These are phyloP conservation scores for Penaeus indicus DNA, from an alignment of 1,140 invertebrate species.

Conservation along the genomic window DNA sequence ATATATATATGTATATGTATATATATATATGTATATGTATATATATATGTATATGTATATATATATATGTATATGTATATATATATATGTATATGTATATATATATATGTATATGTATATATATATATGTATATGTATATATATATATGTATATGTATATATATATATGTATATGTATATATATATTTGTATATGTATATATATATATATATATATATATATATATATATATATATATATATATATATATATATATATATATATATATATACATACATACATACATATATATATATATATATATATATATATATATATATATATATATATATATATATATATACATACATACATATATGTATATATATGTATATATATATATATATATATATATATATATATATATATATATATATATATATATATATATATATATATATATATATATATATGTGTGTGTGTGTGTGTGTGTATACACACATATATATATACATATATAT, in stretches of 20 bases:
- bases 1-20: conserved; percentile 16
- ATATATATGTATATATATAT: not conserved
- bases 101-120: not conserved
- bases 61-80: conserved; percentile 10
- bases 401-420: conserved; percentile 12
- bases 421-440: not conserved
- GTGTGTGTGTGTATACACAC: not conserved
- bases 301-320: conserved; percentile 14
- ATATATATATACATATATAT: not conserved
- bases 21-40: not conserved
- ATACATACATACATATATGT: not conserved
- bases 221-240: not conserved
- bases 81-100: conserved; percentile 8
- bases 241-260: not conserved
- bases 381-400: conserved; percentile 18
- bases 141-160: not conserved
- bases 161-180: not conserved
- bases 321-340: conserved; percentile 11
- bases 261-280: not conserved
- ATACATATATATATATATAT: conserved; percentile 15
- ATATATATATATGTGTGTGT: not conserved
- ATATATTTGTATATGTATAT: not conserved
- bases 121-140: not conserved
- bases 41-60: not conserved
- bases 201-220: not conserved